Conservation (phyloP, 2,797 vertebrate genomes). For the Synaphobranchus kaupii region DNA sequence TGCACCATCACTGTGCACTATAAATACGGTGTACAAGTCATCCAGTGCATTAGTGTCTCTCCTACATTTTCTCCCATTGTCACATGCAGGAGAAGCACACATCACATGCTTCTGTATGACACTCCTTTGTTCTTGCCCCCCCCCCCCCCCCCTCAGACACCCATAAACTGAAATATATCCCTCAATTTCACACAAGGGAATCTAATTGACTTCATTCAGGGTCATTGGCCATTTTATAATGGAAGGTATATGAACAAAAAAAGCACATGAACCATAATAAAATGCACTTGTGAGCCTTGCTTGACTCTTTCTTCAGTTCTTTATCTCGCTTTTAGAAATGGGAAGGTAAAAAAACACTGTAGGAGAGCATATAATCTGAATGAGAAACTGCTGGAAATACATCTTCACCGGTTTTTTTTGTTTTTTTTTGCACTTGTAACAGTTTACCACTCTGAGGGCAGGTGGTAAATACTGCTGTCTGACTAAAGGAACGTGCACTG, state of each 20-base stretch:
- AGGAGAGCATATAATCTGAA: background rate
- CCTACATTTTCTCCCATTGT: background rate
- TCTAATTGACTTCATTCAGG: background rate
- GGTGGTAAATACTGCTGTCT: background rate
- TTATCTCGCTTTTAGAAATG: background rate
- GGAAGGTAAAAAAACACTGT: background rate
- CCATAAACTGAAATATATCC: background rate
- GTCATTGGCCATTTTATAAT: background rate
- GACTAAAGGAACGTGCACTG: background rate
- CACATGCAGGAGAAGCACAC: background rate
- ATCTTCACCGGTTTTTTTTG: background rate
- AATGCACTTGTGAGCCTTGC: background rate
- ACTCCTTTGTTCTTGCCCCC: background rate
- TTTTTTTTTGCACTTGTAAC: background rate
- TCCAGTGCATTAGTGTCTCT: background rate
- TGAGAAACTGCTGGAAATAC: background rate
- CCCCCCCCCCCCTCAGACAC: too few species aligned
- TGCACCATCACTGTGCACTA: background rate
- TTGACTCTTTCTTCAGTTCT: background rate
- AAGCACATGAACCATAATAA: background rate
- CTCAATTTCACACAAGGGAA: background rate
- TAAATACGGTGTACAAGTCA: background rate
- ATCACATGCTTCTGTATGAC: background rate
- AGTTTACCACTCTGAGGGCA: background rate
- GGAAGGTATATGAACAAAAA: background rate